phyloP scores from a whole-genome alignment of 2,888 invertebrate species.

The Synergus laeviventris region DNA sequence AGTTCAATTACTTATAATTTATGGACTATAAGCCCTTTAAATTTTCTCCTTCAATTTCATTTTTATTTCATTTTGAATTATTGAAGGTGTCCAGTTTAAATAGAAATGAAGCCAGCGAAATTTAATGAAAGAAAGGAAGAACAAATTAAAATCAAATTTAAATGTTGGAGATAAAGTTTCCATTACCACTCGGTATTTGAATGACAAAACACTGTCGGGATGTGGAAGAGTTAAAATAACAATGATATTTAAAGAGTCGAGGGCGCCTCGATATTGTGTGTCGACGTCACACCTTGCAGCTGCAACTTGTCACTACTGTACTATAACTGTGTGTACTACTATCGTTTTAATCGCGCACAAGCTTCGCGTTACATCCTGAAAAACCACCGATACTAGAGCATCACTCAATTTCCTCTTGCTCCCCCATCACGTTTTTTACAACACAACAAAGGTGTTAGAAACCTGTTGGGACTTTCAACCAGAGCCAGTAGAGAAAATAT shows the following conservation, averaged over 20 bases:
- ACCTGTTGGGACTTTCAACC: not conserved
- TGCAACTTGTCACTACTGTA: constrained; percentile 76
- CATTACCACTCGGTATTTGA: not conserved
- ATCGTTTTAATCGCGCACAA: constrained; percentile 72
- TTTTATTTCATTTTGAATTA: not conserved
- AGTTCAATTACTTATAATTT: too few species aligned
- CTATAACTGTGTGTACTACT: constrained; percentile 76
- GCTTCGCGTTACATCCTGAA: constrained; percentile 63
- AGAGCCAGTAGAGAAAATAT: not conserved
- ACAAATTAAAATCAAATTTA: not conserved
- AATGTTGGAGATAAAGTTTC: constrained; percentile 3
- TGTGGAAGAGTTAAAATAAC: constrained; percentile 13
- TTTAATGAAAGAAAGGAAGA: not conserved
- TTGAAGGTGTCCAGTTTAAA: not conserved
- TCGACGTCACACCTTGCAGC: constrained; percentile 73
- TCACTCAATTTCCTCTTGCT: not conserved
- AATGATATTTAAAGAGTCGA: constrained; percentile 47
- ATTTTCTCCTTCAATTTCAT: too few species aligned
- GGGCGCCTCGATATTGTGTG: constrained; percentile 63
- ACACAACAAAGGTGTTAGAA: not conserved
- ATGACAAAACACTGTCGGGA: not conserved
- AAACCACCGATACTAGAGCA: not conserved
- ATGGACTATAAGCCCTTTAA: too few species aligned
- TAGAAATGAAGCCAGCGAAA: not conserved
- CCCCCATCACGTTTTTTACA: not conserved